Base-by-base conservation (phyloP, 2,888 invertebrate species). In the Pristionchus arcanus region DNA sequence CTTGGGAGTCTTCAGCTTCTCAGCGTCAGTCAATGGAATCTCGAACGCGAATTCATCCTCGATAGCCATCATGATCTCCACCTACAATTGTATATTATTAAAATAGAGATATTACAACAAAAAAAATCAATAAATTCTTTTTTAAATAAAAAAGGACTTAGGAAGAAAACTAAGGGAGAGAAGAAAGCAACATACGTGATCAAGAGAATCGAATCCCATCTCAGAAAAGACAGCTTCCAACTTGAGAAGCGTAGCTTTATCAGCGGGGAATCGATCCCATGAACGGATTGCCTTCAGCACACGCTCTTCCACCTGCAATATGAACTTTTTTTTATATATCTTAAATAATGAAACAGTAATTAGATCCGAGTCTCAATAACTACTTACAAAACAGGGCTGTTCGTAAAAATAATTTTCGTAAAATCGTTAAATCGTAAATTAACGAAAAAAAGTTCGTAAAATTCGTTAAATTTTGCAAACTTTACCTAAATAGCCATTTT, bases 51-150 rank as follows among this genome's bases (percentile, higher is more conserved):
- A 99, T 96, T 99, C 99, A 96, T 99, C 99, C 96, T 99, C 99
- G 97, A 99, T 98, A 0, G 98, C 98, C 98, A 99, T 99, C 92
- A 99, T 98, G 89, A 99, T 97, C 96, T 99, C 99, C 85, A 99
- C 98, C 96, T 92, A 83, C 68, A 92, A 87, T 9, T 49, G n/a
- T 31, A 16, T 28, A 42, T 49, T 25, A 49, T 84, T 49, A 31
- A 31, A 83, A 11, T 49, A 49, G 37, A 83, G 11, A 77, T 28
- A 5, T 63, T n/a, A n/a, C n/a, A n/a, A n/a, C n/a, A n/a, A n/a
- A n/a, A n/a, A n/a, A n/a, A n/a, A n/a, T n/a, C n/a, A n/a, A n/a
- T n/a, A n/a, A n/a, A n/a, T n/a, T n/a, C n/a, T n/a, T n/a, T n/a
- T n/a, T n/a, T n/a, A n/a, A n/a, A n/a, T n/a, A n/a, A n/a, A n/a